Evolutionary conservation across 1,140 invertebrate species (phyloP), one percentile per base, ranked within the genome.

Genomic region (Drosophila dunni): DNA sequence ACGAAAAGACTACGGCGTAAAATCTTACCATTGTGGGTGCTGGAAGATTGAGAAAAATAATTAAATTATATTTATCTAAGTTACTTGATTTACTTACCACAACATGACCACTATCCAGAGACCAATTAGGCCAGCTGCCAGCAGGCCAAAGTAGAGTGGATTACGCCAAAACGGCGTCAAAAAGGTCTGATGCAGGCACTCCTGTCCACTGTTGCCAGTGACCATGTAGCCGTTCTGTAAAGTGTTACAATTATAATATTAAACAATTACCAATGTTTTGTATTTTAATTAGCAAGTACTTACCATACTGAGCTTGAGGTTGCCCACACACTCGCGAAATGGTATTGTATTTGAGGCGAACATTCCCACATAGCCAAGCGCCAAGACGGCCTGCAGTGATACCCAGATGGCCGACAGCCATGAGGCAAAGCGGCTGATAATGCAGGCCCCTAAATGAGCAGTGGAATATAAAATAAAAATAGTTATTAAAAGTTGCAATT

Each of bases 41-140:
- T 92, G 29, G 7, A 65, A 70, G n/a, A 13, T 20, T 20, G 51
- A 7, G 44, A 11, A 36, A 24, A 1, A 38, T 15, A 42, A 45
- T 17, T 38, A 2, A 38, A 20, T 34, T 50, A 38, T 36, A 8
- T 8, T 17, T n/a, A 34, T 3, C 38, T 29, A 38, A 9, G 5
- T 17, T 0, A 0, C 3, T 4, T 50, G n/a, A 11, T 29, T 1
- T 29, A 78, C 91, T 63, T 71, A 92, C 92, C 91, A 92, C 63
- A 92, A 64, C 91, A 92, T 92, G 20, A 91, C 82, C 42, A 92
- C 78, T 63, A 92, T 91, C 92, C 92, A 92, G 15, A 92, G 61
- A 3, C 82, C 80, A 53, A 92, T 88, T 2, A 92, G 67, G 3
- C 88, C 91, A 15, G 91, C 90, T n/a, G 90, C 75, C 50, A 92